Evolutionary conservation across 1,140 invertebrate species (phyloP).

Genomic region (Microplitis mediator): DNA sequence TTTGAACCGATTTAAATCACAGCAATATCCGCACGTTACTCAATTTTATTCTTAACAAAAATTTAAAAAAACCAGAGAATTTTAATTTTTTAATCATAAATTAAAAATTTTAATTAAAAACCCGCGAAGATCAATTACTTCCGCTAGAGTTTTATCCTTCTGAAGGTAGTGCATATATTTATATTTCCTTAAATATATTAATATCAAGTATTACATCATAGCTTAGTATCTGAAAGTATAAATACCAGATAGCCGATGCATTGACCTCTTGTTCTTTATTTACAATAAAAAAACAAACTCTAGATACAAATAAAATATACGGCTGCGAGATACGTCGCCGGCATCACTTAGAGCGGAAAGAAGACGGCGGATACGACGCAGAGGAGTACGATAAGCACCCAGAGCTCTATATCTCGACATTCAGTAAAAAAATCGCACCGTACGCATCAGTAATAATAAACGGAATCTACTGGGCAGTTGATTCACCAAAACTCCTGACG

Average conservation of each 20-base stretch:
- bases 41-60: no score
- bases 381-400: conserved; percentile 93
- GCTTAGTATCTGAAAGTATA: background rate
- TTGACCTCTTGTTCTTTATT: background rate
- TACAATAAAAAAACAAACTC: conserved; percentile 1
- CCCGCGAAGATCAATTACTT: no score
- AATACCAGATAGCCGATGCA: background rate
- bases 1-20: no score
- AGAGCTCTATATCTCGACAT: conserved; percentile 93
- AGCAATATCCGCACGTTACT: no score
- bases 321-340: conserved; percentile 91
- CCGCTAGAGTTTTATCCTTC: no score
- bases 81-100: no score
- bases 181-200: no score
- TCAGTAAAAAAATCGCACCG: conserved; percentile 96
- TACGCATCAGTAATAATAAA: conserved; percentile 97
- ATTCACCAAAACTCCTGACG: conserved; percentile 93
- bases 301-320: conserved; percentile 91
- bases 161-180: no score
- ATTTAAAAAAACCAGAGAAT: no score
- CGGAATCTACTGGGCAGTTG: conserved; percentile 98
- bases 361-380: conserved; percentile 87
- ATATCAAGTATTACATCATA: no score
- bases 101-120: no score
- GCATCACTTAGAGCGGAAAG: conserved; percentile 91